Conservation (phyloP, 2,888 invertebrate genomes). For the Cremastobaeus sp. region DNA sequence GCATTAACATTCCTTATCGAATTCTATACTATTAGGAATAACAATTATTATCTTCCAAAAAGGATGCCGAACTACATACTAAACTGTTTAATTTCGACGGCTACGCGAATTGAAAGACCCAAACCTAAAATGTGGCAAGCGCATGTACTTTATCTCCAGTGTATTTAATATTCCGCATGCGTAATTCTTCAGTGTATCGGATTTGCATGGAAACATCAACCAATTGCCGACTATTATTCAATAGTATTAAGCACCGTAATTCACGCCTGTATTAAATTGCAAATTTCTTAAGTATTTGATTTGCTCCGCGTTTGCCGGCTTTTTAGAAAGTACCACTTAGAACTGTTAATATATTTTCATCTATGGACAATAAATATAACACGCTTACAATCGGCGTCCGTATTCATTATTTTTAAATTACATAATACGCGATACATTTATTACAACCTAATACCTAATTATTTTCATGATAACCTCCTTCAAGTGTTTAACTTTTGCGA, state of each 20-base stretch:
- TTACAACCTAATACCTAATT: too few species aligned
- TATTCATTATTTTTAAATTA: too few species aligned
- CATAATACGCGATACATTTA: too few species aligned
- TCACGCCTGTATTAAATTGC: conserved; percentile 34
- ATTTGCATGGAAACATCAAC: conserved; percentile 30
- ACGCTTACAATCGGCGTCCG: background rate
- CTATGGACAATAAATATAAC: conserved; percentile 3
- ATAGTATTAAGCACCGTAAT: conserved; percentile 26
- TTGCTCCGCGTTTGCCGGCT: conserved; percentile 8
- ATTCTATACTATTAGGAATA: too few species aligned
- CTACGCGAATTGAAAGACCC: background rate
- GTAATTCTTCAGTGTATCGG: conserved; percentile 11
- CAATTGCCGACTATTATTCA: conserved; percentile 28
- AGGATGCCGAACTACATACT: too few species aligned
- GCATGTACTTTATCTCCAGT: background rate
- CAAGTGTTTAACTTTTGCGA: too few species aligned
- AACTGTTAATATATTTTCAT: conserved; percentile 18
- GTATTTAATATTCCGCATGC: conserved; percentile 12
- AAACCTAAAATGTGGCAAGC: background rate
- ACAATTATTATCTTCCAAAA: too few species aligned
- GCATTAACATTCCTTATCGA: too few species aligned
- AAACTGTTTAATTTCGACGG: too few species aligned
- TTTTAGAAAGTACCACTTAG: conserved; percentile 33
- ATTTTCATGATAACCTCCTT: too few species aligned
- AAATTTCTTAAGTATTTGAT: conserved; percentile 35